A percentile compares a stretch with the other conserved stretches of the same genome.
Conservation (phyloP, 1,140 invertebrate genomes). For the Danaus plexippus region DNA sequence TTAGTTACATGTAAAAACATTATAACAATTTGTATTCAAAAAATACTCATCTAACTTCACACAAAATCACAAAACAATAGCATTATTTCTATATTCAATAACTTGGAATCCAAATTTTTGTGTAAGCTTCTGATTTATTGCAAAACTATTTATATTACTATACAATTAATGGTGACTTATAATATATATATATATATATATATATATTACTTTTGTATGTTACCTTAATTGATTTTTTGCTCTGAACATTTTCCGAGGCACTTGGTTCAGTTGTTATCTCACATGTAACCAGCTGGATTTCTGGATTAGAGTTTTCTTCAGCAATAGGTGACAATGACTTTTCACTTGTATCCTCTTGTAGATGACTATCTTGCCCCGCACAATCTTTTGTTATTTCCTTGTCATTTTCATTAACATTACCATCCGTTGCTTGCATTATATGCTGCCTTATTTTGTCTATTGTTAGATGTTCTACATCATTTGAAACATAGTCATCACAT, state of each 20-base stretch:
- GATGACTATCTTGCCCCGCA: slow-evolving; percentile 26
- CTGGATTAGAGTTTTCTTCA: slow-evolving; percentile 13
- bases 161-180: no score
- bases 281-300: no score
- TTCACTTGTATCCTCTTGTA: slow-evolving; percentile 33
- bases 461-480: slow-evolving; percentile 77
- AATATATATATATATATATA: no score
- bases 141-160: no score
- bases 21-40: no score
- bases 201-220: no score
- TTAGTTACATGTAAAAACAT: no score
- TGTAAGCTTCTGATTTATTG: no score
- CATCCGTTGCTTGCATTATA: slow-evolving; percentile 66
- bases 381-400: slow-evolving; percentile 35
- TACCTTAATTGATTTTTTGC: slow-evolving; percentile 23
- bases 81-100: no score
- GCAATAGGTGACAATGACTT: slow-evolving; percentile 35
- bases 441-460: slow-evolving; percentile 75
- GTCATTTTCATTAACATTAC: slow-evolving; percentile 25
- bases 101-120: no score
- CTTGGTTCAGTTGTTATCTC: slow-evolving; percentile 12
- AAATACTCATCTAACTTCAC: no score
- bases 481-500: slow-evolving; percentile 86
- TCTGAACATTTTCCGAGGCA: slow-evolving; percentile 31
- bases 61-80: no score